Conservation (phyloP, 2,888 invertebrate species). For the Baccha elongata region DNA sequence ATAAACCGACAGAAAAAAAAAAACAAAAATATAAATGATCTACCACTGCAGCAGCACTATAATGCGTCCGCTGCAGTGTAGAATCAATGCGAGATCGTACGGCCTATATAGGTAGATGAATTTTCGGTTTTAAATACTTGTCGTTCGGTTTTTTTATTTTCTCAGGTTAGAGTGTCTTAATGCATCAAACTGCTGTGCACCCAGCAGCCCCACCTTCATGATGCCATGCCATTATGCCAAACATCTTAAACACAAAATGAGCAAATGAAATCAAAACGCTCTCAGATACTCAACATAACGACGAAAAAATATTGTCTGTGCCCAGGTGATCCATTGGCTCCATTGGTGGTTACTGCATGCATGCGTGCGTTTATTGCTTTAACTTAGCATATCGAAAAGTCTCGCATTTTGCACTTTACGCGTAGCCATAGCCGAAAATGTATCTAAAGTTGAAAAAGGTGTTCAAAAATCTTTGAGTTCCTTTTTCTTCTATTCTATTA, state of each 20-base stretch:
- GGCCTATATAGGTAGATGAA: slow-evolving; percentile 35
- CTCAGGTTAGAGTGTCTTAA: slow-evolving; percentile 52
- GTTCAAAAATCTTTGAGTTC: slow-evolving; percentile 51
- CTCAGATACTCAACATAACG: slow-evolving; percentile 45
- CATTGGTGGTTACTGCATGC: slow-evolving; percentile 32
- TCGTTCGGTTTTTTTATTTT: slow-evolving; percentile 60
- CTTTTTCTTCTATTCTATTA: slow-evolving; percentile 38
- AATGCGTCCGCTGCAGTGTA: slow-evolving; percentile 70
- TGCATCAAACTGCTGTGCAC: slow-evolving; percentile 69
- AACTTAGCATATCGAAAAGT: slow-evolving; percentile 53
- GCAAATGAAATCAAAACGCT: slow-evolving; percentile 62
- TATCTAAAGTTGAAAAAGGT: slow-evolving; percentile 52
- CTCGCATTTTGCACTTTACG: slow-evolving; percentile 42
- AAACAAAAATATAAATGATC: slow-evolving; percentile 49
- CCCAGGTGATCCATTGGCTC: slow-evolving; percentile 66
- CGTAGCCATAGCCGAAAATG: slow-evolving; percentile 34
- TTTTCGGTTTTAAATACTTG: slow-evolving; percentile 69
- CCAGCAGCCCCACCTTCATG: slow-evolving; percentile 72
- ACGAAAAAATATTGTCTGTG: slow-evolving; percentile 39
- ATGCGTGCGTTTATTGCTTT: slow-evolving; percentile 64
- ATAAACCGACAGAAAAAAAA: slow-evolving; percentile 71
- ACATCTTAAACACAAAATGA: slow-evolving; percentile 58
- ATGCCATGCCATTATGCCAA: slow-evolving; percentile 41
- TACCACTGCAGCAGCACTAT: slow-evolving; percentile 71
- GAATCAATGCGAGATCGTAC: slow-evolving; percentile 73